A percentile compares a stretch with the other conserved stretches of the same genome.
These are phyloP conservation scores for Stercorarius parasiticus DNA, from an alignment of 2,113 vertebrate species.

Conservation along the genomic window DNA sequence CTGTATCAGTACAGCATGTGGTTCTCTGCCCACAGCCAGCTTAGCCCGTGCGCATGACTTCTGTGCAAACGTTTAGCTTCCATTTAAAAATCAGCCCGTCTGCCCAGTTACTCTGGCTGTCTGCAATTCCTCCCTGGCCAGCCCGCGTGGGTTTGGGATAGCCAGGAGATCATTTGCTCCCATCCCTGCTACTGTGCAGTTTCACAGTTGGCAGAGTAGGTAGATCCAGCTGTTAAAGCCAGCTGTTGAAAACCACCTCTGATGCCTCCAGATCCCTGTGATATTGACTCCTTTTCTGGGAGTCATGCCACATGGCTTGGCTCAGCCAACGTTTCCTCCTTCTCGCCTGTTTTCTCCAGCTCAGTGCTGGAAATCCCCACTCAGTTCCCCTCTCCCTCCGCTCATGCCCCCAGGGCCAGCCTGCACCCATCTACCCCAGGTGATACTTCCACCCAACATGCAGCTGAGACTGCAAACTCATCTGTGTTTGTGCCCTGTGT, in stretches of 20 bases:
- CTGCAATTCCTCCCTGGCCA: not conserved
- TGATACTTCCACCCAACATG: not conserved
- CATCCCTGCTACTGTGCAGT: not conserved
- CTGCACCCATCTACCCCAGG: not conserved
- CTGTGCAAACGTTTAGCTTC: not conserved
- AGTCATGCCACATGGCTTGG: constrained; percentile 50
- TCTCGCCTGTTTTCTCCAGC: constrained; percentile 19
- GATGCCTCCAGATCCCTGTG: not conserved
- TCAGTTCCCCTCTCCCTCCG: constrained; percentile 9
- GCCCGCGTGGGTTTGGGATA: rapidly evolving
- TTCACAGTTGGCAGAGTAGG: not conserved
- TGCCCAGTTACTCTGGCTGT: not conserved
- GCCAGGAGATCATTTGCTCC: not conserved
- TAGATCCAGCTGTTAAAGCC: constrained; percentile 20
- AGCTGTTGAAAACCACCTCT: constrained; percentile 40
- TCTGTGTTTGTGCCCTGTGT: not conserved
- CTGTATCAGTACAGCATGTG: not conserved
- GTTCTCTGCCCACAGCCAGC: constrained; percentile 31
- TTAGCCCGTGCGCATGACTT: not conserved
- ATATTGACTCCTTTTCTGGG: constrained; percentile 56
- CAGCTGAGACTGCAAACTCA: not conserved
- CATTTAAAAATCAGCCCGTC: not conserved
- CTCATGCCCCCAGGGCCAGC: not conserved
- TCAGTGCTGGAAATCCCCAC: constrained; percentile 44
- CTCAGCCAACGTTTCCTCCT: constrained; percentile 46